Evolutionary conservation across 2,888 invertebrate genomes (phyloP).

Genomic region (Platypus cylindrus): DNA sequence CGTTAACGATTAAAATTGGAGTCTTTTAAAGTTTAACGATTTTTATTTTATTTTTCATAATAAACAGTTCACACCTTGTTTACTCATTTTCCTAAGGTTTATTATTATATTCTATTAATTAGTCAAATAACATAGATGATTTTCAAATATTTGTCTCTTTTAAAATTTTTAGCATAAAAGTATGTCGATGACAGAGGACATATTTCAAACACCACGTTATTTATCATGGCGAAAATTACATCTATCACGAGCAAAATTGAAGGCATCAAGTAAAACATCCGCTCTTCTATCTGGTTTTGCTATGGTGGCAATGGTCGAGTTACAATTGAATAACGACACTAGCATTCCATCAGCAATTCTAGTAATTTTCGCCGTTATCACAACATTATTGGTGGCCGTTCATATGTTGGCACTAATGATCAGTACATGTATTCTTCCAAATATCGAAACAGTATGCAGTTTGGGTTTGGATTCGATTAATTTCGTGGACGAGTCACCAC

Average conservation of each 20-base stretch:
- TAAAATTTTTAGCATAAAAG: constrained; percentile 33
- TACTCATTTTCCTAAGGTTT: not conserved
- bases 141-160: not conserved
- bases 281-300: constrained; percentile 94
- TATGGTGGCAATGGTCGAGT: constrained; percentile 98
- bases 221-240: constrained; percentile 84
- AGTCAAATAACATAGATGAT: not conserved
- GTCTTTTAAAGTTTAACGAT: too few species aligned
- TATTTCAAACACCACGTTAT: constrained; percentile 70
- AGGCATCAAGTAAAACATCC: constrained; percentile 95
- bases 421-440: constrained; percentile 96
- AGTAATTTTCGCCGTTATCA: constrained; percentile 87
- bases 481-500: constrained; percentile 78
- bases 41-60: too few species aligned
- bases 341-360: constrained; percentile 69
- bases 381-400: constrained; percentile 89
- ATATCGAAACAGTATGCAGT: constrained; percentile 92
- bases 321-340: constrained; percentile 69
- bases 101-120: too few species aligned
- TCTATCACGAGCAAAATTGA: constrained; percentile 91
- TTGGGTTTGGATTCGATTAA: constrained; percentile 77
- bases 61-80: not conserved
- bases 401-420: constrained; percentile 98
- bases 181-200: constrained; percentile 62
- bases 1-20: too few species aligned